phyloP scores from a whole-genome alignment of 2,797 vertebrate species.

The Gymnothorax javanicus region DNA sequence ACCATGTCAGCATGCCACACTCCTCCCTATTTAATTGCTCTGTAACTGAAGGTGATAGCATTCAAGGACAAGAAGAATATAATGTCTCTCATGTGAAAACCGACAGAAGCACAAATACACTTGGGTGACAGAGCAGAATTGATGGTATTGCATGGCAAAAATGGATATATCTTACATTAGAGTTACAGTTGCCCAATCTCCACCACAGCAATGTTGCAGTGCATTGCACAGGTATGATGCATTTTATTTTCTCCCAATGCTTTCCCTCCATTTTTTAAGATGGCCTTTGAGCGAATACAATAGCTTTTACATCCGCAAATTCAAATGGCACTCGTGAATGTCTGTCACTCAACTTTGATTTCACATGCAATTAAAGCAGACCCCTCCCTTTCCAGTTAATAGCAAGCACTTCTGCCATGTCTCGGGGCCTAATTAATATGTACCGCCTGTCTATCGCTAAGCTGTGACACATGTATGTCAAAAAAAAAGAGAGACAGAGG shows the following conservation, averaged over 20 bases:
- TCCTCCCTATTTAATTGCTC: conserved; percentile 54
- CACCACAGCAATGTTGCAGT: conserved; percentile 68
- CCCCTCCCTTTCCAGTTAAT: conserved; percentile 97
- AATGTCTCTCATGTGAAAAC: conserved; percentile 15
- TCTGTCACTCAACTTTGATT: conserved; percentile 99
- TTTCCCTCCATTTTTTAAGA: conserved; percentile 95
- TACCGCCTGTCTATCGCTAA: conserved; percentile 94
- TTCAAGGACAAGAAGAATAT: conserved; percentile 59
- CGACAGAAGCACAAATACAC: background rate
- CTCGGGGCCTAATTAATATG: conserved; percentile 99
- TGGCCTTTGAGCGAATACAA: conserved; percentile 96
- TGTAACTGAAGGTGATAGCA: conserved; percentile 39
- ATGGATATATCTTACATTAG: conserved; percentile 68
- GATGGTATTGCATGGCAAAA: conserved; percentile 65
- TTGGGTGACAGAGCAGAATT: background rate
- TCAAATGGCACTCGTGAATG: conserved; percentile 99
- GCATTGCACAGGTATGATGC: conserved; percentile 78
- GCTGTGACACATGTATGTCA: conserved; percentile 98
- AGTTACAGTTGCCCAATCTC: conserved; percentile 75
- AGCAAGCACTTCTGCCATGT: conserved; percentile 97
- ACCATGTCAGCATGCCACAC: background rate
- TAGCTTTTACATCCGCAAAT: conserved; percentile 98
- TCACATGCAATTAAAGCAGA: conserved; percentile 99
- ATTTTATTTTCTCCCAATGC: conserved; percentile 86
- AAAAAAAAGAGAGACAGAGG: conserved; percentile 75